Percentiles rank a stretch among this genome's conserved stretches.
phyloP scores from a whole-genome alignment of 1,140 invertebrate genomes.

The Paraescarpia echinospica region DNA sequence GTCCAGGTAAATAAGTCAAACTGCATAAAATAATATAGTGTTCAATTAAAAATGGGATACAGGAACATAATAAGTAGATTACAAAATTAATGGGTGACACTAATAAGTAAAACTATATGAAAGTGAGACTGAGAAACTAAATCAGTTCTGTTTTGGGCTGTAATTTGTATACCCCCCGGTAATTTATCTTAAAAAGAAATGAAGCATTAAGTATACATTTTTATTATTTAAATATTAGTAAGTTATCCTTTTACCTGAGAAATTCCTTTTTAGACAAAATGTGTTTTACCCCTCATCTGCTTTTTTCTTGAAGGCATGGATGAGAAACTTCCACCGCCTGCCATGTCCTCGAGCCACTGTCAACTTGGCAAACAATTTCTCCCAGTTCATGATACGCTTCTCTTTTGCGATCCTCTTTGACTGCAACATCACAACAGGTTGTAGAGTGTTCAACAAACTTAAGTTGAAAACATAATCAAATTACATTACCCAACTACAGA shows the following conservation, averaged over 20 bases:
- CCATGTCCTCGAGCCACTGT: constrained; percentile 54
- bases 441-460: constrained; percentile 6
- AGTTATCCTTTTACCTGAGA: neutral
- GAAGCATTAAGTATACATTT: neutral
- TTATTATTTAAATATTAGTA: neutral
- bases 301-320: constrained; percentile 55
- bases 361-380: constrained; percentile 54
- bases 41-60: no score
- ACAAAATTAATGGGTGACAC: no score
- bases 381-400: constrained; percentile 57
- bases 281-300: constrained; percentile 48
- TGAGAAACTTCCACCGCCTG: constrained; percentile 57
- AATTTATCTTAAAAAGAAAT: neutral
- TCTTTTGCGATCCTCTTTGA: constrained; percentile 52
- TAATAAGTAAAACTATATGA: no score
- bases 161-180: no score
- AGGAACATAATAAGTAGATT: no score
- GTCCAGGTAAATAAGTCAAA: no score
- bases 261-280: neutral
- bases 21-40: no score
- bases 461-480: constrained; percentile 14
- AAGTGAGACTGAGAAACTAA: no score
- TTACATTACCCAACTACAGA: neutral
- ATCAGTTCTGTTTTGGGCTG: no score
- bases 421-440: constrained; percentile 35